phyloP scores from a whole-genome alignment of 2,797 vertebrate genomes.

The Limnodromus scolopaceus region DNA sequence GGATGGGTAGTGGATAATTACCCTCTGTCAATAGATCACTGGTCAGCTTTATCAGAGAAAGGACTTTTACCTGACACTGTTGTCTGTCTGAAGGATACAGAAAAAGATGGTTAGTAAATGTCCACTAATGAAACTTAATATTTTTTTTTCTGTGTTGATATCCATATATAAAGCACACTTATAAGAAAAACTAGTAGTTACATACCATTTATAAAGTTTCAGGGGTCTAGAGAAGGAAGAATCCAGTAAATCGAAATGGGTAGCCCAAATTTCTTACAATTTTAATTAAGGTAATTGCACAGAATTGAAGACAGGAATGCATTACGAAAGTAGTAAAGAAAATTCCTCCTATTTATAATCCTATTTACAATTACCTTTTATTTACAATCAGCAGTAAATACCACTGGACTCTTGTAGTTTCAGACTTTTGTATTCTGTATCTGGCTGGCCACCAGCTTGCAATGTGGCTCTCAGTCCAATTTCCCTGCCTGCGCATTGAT shows the following conservation, averaged over 20 bases:
- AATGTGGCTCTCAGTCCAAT: neutral
- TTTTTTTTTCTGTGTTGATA: neutral
- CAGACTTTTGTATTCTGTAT: neutral
- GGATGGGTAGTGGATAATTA: conserved; percentile 95
- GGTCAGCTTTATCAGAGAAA: conserved; percentile 77
- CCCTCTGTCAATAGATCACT: conserved; percentile 79
- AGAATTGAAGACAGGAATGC: neutral
- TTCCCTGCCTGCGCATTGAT: neutral
- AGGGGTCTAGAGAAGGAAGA: neutral
- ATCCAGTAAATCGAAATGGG: neutral
- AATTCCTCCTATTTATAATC: neutral
- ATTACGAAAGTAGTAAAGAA: neutral
- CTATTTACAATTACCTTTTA: neutral
- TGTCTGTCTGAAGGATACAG: conserved; percentile 84
- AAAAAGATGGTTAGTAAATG: conserved; percentile 81
- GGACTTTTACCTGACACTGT: conserved; percentile 83
- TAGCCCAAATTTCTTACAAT: neutral
- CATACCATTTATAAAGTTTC: neutral
- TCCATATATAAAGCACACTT: neutral
- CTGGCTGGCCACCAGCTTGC: neutral
- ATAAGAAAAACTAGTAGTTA: neutral
- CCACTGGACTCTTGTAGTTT: neutral
- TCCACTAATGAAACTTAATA: neutral
- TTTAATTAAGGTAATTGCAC: neutral
- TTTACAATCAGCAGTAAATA: neutral